These are phyloP conservation scores for Neodiprion pinetum DNA, from an alignment of 1,140 invertebrate genomes.

Conservation along the genomic window DNA sequence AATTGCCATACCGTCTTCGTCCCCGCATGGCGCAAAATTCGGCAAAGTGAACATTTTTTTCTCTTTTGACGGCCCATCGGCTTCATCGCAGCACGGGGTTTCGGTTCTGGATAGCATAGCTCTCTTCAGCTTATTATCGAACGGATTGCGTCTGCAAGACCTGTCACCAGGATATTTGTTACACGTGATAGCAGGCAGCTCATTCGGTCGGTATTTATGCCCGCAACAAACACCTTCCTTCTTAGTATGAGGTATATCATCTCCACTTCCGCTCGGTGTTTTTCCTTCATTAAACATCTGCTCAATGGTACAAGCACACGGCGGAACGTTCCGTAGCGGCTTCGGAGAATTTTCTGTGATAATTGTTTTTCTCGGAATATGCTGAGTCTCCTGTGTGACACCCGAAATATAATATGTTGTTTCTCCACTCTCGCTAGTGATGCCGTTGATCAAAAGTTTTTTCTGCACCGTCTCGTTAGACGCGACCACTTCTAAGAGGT, in stretches of 20 bases:
- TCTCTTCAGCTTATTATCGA: conserved; percentile 10
- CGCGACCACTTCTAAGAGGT: conserved; percentile 31
- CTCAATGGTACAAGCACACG: conserved; percentile 41
- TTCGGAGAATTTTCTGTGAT: conserved; percentile 17
- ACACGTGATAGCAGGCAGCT: conserved; percentile 33
- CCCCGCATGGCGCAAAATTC: conserved; percentile 33
- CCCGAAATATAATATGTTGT: conserved; percentile 34
- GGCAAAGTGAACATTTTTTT: conserved; percentile 35
- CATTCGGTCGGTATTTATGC: conserved; percentile 35
- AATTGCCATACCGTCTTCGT: conserved; percentile 35
- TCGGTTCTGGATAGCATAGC: background rate
- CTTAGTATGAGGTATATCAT: conserved; percentile 33
- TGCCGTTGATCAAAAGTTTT: conserved; percentile 37
- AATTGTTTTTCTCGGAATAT: conserved; percentile 27
- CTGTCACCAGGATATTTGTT: conserved; percentile 35
- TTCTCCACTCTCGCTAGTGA: conserved; percentile 33
- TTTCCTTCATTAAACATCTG: conserved; percentile 29
- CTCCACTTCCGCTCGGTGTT: conserved; percentile 20
- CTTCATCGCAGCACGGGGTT: background rate
- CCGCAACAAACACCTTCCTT: conserved; percentile 38
- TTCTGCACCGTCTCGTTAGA: conserved; percentile 37
- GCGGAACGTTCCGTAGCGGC: conserved; percentile 37
- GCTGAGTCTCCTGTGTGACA: conserved; percentile 32
- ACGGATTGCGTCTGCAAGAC: conserved; percentile 36
- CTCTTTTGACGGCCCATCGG: conserved; percentile 8